phyloP scores from a whole-genome alignment of 2,888 invertebrate species.

The Chrysopilus asiliformis region DNA sequence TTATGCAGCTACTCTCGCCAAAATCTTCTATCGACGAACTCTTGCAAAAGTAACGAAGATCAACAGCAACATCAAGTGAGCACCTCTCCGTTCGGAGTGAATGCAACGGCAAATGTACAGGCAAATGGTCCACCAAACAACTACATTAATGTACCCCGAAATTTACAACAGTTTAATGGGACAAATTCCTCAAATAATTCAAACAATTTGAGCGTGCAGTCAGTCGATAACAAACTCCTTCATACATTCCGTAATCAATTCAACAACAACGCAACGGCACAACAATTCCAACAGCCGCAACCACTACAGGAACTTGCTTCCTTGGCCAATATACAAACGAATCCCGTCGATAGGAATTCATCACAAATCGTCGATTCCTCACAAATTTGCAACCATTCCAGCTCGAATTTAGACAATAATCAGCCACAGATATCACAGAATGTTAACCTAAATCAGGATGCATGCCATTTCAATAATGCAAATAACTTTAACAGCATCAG shows the following conservation, averaged over 20 bases:
- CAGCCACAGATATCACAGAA: background rate
- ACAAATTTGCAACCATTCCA: background rate
- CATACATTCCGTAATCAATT: constrained; percentile 20
- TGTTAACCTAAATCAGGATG: background rate
- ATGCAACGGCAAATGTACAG: constrained; percentile 19
- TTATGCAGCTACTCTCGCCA: constrained; percentile 70
- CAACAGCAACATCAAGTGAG: constrained; percentile 36
- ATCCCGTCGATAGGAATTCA: background rate
- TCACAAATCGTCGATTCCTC: background rate
- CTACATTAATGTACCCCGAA: constrained; percentile 15
- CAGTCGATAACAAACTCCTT: constrained; percentile 28
- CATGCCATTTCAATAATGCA: too few species aligned
- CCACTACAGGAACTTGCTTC: constrained; percentile 2
- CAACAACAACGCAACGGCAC: constrained; percentile 9
- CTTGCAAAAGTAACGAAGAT: constrained; percentile 56
- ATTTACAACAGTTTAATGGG: constrained; percentile 15
- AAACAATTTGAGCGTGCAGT: constrained; percentile 41
- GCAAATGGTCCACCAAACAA: constrained; percentile 11
- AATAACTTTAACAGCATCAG: too few species aligned
- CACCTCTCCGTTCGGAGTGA: constrained; percentile 16
- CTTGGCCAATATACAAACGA: background rate
- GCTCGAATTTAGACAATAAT: background rate
- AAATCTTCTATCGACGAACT: constrained; percentile 62
- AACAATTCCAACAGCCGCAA: constrained; percentile 21
- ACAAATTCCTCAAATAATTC: constrained; percentile 21